Base-by-base conservation (phyloP, 2,888 invertebrate genomes). In the Cheilosia vulpina region DNA sequence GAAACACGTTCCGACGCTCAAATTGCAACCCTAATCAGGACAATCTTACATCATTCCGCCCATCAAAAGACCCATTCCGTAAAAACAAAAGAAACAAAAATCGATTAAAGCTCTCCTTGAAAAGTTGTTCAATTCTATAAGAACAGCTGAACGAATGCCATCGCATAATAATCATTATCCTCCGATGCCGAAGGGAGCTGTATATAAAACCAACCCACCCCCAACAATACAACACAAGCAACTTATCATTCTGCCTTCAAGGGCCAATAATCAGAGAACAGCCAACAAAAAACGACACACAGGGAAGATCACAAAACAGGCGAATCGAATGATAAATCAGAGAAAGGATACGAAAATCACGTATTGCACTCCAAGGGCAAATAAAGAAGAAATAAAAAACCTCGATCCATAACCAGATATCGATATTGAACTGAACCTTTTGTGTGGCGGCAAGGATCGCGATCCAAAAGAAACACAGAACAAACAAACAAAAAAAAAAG, bases 361-460 rank as follows among this genome's bases (percentile, higher is more conserved):
- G 80, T 78, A 69, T 47, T 63, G 63, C 63, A 69, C 79, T 80
- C 84, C 84, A 84, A 84, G 75, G 80, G 43, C 84, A 84, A 80
- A 80, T 80, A 60, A 76, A 31, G 2, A 31, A 7, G 2, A 31
- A 31, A 31, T 9, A 31, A 31, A 9, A 31, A 79, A 84, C 69
- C 17, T 76, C 60, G 80, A 65, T 58, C 63, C 63, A 52, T 65
- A 58, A 81, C 76, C 57, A 81, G 81, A 52, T 62, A 69, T 80
- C 71, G 75, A 84, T 80, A 80, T 84, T 80, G 75, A 84, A 75
- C 60, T 80, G 75, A 84, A 71, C 60, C 75, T 75, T 58, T 24
- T 71, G 31, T 38, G 24, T 21, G 24, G 38, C 43, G 60, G 27
- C 58, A 66, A 66, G 58, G 58, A 45, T 65, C 53, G 21, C 21